Base-by-base conservation (phyloP, 2,113 vertebrate species). In the Perca flavescens region DNA sequence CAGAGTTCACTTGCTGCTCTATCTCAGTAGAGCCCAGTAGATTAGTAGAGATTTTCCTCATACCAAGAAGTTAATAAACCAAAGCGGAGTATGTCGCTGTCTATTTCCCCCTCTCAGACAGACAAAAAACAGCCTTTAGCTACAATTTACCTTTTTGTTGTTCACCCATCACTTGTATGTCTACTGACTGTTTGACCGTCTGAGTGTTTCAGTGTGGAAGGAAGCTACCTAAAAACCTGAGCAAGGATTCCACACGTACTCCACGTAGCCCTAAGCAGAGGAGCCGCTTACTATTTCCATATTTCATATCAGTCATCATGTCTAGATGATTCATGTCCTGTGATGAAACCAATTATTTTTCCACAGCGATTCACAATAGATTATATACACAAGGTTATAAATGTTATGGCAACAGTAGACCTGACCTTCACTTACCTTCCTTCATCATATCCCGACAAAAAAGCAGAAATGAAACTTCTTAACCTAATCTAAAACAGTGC, bases 21-120 rank as follows among this genome's bases (percentile, higher is more conserved):
- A 83, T 79, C 82, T 83, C 87, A 10, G 47, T 15, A 60, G 58
- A 87, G 70, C 65, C 76, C 56, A 14, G 62, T 3, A 62, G 90
- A 85, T 88, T 80, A 89, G 54, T 9, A 13, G 43, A 81, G 77
- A 91, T 87, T 84, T 71, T 83, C 52, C 88, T 88, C 87, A 93
- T 93, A 77, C 86, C 89, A 80, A 53, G 68, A 93, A 89, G 70
- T 77, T 87, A 92, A 90, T 92, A 88, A 92, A 90, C 62, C 82
- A 80, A 15, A 85, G 34, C 0, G 1, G 52, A 57, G 14, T 40
- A 80, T 70, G 80, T 75, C 11, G 12, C 83, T 56, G 75, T 87
- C 40, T 65, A 15, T 82, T 66, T 89, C 76, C 4, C 80, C 19
- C 6, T 78, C 0, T 17, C 63, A 61, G 65, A 56, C 77, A 66